These are phyloP conservation scores for Cheirogaleus major DNA, from an alignment of 2,797 vertebrate species.

Conservation along the genomic window DNA sequence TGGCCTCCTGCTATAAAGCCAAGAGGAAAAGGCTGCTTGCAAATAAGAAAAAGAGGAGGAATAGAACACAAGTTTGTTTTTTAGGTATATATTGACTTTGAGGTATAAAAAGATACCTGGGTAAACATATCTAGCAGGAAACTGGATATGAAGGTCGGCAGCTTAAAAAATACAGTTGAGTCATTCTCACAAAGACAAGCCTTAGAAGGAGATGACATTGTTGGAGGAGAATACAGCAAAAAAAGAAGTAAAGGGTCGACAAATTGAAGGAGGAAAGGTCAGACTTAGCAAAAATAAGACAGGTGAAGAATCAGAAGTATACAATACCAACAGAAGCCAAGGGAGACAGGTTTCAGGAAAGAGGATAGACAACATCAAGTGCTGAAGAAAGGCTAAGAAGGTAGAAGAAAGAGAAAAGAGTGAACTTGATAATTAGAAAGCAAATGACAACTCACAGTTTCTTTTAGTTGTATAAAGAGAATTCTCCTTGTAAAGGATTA, in stretches of 20 bases:
- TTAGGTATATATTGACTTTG: neutral
- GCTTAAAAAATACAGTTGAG: neutral
- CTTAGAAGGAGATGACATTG: neutral
- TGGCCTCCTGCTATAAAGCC: neutral
- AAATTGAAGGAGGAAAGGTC: neutral
- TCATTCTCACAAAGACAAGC: neutral
- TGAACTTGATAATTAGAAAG: neutral
- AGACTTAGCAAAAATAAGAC: neutral
- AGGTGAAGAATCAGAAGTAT: neutral
- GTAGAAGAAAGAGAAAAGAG: neutral
- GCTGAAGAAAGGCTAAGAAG: neutral
- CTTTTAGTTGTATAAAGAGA: neutral
- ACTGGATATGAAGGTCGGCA: neutral
- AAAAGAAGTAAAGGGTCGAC: neutral
- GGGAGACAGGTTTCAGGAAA: neutral
- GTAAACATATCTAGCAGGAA: neutral
- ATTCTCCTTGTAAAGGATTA: neutral
- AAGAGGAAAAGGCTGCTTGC: neutral
- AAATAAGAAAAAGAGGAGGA: neutral
- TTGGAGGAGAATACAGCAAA: neutral
- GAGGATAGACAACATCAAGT: neutral
- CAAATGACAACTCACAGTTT: neutral
- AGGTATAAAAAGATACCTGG: neutral
- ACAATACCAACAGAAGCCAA: neutral
- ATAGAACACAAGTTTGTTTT: neutral